These are phyloP conservation scores for Anguilla pacifica DNA, from an alignment of 2,797 vertebrate species.

Conservation along the genomic window DNA sequence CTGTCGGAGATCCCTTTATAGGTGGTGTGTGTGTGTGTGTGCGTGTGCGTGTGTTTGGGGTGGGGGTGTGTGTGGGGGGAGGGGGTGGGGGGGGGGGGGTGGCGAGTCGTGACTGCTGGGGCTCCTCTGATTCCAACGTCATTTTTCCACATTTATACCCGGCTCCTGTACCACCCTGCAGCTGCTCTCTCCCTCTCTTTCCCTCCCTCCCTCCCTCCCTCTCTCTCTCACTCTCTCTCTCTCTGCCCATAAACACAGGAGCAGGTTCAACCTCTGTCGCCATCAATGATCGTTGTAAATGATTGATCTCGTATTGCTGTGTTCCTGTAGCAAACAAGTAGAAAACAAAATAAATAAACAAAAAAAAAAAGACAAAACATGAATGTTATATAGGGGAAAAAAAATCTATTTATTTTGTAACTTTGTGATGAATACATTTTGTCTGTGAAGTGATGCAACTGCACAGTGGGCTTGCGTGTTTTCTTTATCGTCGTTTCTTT, in stretches of 20 bases:
- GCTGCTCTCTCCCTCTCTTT: slow-evolving; percentile 13
- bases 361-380: slow-evolving; percentile 46
- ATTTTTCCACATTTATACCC: neutral
- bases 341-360: slow-evolving; percentile 44
- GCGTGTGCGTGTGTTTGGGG: neutral
- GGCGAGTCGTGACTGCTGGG: neutral
- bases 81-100: neutral
- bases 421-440: slow-evolving; percentile 64
- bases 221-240: slow-evolving; percentile 36
- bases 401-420: slow-evolving; percentile 69
- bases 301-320: slow-evolving; percentile 57
- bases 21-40: neutral
- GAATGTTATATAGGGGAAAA: slow-evolving; percentile 46
- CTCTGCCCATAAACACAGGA: slow-evolving; percentile 31
- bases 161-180: neutral
- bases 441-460: slow-evolving; percentile 73
- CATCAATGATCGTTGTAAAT: slow-evolving; percentile 36
- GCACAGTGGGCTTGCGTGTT: slow-evolving; percentile 42
- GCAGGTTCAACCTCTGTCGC: neutral
- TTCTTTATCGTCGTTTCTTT: slow-evolving; percentile 39
- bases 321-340: slow-evolving; percentile 66
- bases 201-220: slow-evolving; percentile 23
- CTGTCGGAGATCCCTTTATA: neutral
- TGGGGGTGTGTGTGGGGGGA: neutral
- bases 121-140: neutral